Conservation (phyloP, 2,797 vertebrate genomes). For the Luscinia luscinia region DNA sequence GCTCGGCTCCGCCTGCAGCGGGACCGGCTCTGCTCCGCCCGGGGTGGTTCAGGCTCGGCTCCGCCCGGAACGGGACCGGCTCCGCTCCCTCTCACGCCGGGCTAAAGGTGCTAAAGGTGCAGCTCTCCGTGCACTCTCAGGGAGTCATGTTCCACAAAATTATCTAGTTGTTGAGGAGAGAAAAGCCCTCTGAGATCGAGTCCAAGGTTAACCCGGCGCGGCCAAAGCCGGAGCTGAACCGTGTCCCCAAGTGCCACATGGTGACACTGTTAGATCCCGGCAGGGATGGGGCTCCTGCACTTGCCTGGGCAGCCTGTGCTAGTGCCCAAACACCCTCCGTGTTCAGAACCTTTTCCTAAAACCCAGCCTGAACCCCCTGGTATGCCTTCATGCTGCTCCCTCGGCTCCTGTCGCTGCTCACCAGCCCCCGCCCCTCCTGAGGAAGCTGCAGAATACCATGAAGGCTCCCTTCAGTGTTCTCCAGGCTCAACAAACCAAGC, state of each 20-base stretch:
- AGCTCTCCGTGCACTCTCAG: not conserved
- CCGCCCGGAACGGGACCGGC: no score
- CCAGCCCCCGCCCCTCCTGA: not conserved
- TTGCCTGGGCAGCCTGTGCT: not conserved
- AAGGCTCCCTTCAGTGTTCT: not conserved
- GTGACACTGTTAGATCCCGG: not conserved
- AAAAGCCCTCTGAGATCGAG: not conserved
- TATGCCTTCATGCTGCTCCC: not conserved
- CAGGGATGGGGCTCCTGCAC: not conserved
- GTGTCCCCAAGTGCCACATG: not conserved
- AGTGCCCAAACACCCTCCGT: no score
- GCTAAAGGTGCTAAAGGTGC: not conserved
- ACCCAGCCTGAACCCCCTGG: not conserved
- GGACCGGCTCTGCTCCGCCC: no score
- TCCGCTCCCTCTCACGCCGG: not conserved
- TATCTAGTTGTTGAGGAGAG: rapidly evolving
- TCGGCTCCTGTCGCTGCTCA: not conserved
- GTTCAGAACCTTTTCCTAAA: not conserved
- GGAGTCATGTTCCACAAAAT: not conserved
- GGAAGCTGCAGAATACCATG: rapidly evolving
- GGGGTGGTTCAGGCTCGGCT: no score
- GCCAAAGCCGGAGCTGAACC: not conserved
- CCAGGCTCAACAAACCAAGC: not conserved
- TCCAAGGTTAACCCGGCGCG: not conserved
- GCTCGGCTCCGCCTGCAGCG: no score